A percentile compares a stretch with the other conserved stretches of the same genome.
Evolutionary conservation across 2,113 vertebrate species (phyloP).

Genomic region (Takifugu flavidus): DNA sequence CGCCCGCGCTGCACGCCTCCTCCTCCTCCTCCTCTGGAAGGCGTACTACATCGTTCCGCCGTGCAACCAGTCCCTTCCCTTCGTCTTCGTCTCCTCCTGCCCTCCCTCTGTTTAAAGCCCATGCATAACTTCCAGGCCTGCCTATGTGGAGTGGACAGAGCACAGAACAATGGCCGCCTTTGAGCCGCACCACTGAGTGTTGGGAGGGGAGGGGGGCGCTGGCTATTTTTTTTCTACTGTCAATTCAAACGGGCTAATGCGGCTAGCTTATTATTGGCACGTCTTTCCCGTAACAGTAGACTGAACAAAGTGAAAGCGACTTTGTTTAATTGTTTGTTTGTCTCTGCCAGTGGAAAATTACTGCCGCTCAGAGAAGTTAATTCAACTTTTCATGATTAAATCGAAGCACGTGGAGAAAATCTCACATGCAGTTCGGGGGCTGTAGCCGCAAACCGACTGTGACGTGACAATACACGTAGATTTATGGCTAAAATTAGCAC

Average conservation of each 20-base stretch:
- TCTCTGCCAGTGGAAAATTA: conserved; percentile 17
- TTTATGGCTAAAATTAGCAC: conserved; percentile 11
- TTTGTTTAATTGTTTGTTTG: conserved; percentile 40
- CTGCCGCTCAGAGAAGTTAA: conserved; percentile 4
- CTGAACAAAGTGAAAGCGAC: conserved; percentile 28
- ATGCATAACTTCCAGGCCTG: conserved; percentile 78
- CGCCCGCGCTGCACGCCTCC: conserved; percentile 68
- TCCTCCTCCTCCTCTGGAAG: conserved; percentile 26
- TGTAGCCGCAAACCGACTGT: background rate
- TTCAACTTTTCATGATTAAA: conserved; percentile 4
- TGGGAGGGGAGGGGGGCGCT: conserved; percentile 38
- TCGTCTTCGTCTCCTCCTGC: conserved; percentile 40
- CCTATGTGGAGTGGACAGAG: conserved; percentile 74
- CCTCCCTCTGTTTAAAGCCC: conserved; percentile 66
- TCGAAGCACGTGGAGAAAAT: background rate
- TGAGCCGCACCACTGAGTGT: conserved; percentile 70
- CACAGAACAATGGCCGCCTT: conserved; percentile 83
- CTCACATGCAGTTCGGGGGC: too few species aligned
- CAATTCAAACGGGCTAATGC: conserved; percentile 47
- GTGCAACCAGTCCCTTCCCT: too few species aligned
- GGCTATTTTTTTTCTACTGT: conserved; percentile 55
- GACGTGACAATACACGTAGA: conserved; percentile 2
- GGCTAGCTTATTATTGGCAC: conserved; percentile 52
- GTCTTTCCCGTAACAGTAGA: conserved; percentile 19
- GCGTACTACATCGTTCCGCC: conserved; percentile 17